phyloP scores from a whole-genome alignment of 2,888 invertebrate genomes.

The Eupithecia inturbata region DNA sequence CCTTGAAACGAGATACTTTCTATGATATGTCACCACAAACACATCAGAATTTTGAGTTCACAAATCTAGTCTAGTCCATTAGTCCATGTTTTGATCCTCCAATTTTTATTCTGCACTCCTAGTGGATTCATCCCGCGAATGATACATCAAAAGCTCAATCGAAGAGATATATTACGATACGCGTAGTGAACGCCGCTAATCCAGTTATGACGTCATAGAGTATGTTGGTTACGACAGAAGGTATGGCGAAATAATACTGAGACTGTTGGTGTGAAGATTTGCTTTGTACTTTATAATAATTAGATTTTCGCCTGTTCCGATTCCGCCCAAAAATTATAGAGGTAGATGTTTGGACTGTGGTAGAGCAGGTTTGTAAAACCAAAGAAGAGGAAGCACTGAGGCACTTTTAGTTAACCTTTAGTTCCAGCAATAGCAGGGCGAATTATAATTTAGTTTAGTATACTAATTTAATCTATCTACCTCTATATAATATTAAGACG shows the following conservation, averaged over 20 bases:
- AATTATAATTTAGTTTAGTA: no score
- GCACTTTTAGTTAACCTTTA: no score
- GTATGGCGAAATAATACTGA: background rate
- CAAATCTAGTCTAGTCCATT: no score
- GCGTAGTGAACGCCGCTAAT: slow-evolving; percentile 72
- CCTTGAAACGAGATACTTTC: no score
- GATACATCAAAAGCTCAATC: slow-evolving; percentile 82
- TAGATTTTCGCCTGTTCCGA: background rate
- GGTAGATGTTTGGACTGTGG: no score
- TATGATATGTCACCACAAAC: background rate
- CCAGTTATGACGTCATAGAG: slow-evolving; percentile 75
- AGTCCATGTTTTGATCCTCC: background rate
- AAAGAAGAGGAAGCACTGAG: no score
- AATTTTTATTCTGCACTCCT: background rate
- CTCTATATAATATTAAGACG: no score
- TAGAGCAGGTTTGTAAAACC: no score
- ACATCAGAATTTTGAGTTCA: background rate
- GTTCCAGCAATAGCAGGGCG: no score
- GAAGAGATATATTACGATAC: slow-evolving; percentile 79
- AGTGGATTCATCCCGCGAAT: slow-evolving; percentile 68
- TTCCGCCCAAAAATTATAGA: background rate
- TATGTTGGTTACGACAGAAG: slow-evolving; percentile 23
- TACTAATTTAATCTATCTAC: no score
- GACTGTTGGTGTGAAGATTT: background rate
- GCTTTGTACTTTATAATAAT: background rate